Evolutionary conservation across 2,888 invertebrate genomes (phyloP).

Genomic region (Druceiella hillmani): DNA sequence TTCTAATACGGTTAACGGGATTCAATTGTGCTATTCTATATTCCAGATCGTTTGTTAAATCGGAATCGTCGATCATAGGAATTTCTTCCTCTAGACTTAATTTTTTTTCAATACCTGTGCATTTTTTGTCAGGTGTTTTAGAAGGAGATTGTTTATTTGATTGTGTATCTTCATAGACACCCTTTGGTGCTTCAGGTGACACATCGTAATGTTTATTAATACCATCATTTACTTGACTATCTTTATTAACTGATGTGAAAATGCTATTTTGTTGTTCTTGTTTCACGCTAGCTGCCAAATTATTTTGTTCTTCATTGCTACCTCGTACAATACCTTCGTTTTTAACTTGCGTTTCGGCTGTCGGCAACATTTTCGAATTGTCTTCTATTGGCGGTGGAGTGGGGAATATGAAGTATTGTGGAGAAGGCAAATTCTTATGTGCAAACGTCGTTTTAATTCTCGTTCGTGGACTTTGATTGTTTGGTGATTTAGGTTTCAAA

Average conservation of each 20-base stretch:
- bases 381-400: conserved; percentile 37
- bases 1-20: conserved; percentile 20
- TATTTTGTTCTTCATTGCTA: neutral
- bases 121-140: conserved; percentile 21
- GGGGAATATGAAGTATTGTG: conserved; percentile 48
- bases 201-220: too few species aligned
- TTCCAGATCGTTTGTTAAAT: conserved; percentile 44
- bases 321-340: too few species aligned
- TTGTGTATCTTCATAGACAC: conserved; percentile 7
- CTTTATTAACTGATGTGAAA: conserved; percentile 11
- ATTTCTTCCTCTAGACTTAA: conserved; percentile 48
- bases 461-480: conserved; percentile 53
- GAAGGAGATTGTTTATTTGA: conserved; percentile 1
- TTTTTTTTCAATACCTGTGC: conserved; percentile 45
- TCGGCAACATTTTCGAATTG: conserved; percentile 30
- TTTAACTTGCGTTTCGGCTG: conserved; percentile 25
- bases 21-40: conserved; percentile 37
- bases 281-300: neutral
- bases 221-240: too few species aligned
- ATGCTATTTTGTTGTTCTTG: conserved; percentile 3
- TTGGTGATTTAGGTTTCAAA: conserved; percentile 44
- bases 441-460: conserved; percentile 57
- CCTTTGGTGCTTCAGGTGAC: too few species aligned
- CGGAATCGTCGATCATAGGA: conserved; percentile 48
- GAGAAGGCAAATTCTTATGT: conserved; percentile 45